Base-by-base conservation (phyloP, 2,113 vertebrate genomes). In the Cnemophilus loriae region DNA sequence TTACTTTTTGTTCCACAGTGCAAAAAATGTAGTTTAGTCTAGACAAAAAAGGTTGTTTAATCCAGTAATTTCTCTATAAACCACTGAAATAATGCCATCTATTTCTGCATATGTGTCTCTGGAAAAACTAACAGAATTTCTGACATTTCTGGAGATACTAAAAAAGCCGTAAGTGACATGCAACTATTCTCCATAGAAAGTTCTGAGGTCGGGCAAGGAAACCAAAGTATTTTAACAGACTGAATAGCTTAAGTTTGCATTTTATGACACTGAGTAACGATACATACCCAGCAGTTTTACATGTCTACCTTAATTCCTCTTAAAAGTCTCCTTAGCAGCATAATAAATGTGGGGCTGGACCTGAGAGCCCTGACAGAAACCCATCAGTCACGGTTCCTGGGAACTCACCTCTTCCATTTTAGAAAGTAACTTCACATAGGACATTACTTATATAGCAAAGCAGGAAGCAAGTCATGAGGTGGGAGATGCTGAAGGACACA, bases 161-260 rank as follows among this genome's bases (percentile, higher is more conserved):
- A 95, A 85, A 81, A 70, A 88, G 49, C 67, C 35, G 0, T 94
- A 78, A 92, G 75, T 71, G 56, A 87, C 63, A 61, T 67, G 14
- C 22, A 70, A 84, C 57, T 49, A 88, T 52, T 92, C 87, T 89
- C 85, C 85, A 89, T 22, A 64, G 80, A 95, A 86, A 79, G 78
- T 93, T 90, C 89, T 94, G 90, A 84, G 92, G 91, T 94, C 91
- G 95, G 79, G 83, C 71, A 28, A 97, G 93, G 94, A 95, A 97
- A 93, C 56, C 26, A 0, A 95, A 91, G 44, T 75, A 91, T 94
- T 94, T 96, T 90, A 93, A 93, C 89, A 95, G 74, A 82, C 78
- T 94, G 55, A 94, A 91, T 52, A 91, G 59, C 47, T 94, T 80
- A 77, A 86, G 78, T 91, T 94, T 88, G 60, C 56, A 71, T 95